phyloP scores from a whole-genome alignment of 2,797 vertebrate genomes.

The Adrianichthys oophorus region DNA sequence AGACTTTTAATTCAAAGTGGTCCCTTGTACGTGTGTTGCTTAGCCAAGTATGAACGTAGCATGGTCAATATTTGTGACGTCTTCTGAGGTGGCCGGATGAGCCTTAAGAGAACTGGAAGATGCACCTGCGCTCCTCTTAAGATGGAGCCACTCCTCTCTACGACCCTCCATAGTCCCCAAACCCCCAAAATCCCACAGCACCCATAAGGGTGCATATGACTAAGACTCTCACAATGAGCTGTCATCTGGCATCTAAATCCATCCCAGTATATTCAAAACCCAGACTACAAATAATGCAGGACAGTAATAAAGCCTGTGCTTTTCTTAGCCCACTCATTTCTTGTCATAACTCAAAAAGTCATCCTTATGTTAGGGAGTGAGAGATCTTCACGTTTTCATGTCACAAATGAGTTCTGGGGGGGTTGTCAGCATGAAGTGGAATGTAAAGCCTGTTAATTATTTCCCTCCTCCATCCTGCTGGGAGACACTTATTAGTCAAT shows the following conservation, averaged over 20 bases:
- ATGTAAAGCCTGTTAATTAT: slow-evolving; percentile 57
- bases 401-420: slow-evolving; percentile 51
- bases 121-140: too few species aligned
- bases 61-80: too few species aligned
- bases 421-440: slow-evolving; percentile 41
- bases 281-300: slow-evolving; percentile 6
- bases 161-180: too few species aligned
- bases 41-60: too few species aligned
- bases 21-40: too few species aligned
- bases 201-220: too few species aligned
- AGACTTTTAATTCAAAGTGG: too few species aligned
- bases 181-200: too few species aligned
- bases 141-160: too few species aligned
- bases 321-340: slow-evolving; percentile 16
- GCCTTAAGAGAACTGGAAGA: too few species aligned
- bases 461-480: slow-evolving; percentile 29
- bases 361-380: slow-evolving; percentile 35
- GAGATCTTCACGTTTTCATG: slow-evolving; percentile 28
- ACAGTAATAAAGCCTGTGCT: slow-evolving; percentile 2
- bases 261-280: slow-evolving; percentile 31
- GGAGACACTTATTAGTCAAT: slow-evolving; percentile 35
- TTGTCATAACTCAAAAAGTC: slow-evolving; percentile 30
- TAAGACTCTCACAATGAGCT: slow-evolving; percentile 11
- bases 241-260: slow-evolving; percentile 19
- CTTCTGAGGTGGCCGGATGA: too few species aligned